Evolutionary conservation across 2,113 vertebrate genomes (phyloP).

Genomic region (Pollachius pollachius): DNA sequence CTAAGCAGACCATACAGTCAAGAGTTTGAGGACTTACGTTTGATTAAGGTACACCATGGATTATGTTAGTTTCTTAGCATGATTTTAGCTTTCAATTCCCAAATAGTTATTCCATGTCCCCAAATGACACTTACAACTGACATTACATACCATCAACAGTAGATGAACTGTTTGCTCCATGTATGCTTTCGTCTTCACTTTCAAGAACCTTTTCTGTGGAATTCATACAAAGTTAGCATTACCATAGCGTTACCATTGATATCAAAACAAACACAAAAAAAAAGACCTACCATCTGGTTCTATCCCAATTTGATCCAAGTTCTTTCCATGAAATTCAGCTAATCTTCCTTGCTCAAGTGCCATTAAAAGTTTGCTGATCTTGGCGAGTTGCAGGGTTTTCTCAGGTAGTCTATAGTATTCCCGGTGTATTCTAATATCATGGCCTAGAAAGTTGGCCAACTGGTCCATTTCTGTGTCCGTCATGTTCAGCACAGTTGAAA

Average conservation of each 20-base stretch:
- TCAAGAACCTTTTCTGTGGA: constrained; percentile 6
- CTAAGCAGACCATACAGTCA: too few relatives aligned
- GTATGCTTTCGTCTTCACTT: background rate
- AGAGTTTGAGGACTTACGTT: too few relatives aligned
- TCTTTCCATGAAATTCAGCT: background rate
- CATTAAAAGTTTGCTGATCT: background rate
- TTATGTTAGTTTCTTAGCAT: too few relatives aligned
- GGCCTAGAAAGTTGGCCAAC: background rate
- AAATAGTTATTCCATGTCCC: too few relatives aligned
- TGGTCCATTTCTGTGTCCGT: background rate
- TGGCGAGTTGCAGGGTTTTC: background rate
- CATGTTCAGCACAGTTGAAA: background rate
- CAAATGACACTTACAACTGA: background rate
- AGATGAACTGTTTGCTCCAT: background rate
- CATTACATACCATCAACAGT: constrained; percentile 22
- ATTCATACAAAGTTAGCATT: background rate
- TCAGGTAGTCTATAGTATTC: background rate
- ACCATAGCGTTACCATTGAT: too few relatives aligned
- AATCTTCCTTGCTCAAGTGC: background rate
- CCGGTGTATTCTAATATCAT: background rate
- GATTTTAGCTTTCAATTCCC: too few relatives aligned
- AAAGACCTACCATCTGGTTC: too few relatives aligned
- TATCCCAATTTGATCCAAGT: background rate
- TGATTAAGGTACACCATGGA: too few relatives aligned
- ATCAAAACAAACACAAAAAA: too few relatives aligned